Conservation (phyloP, 2,113 vertebrate genomes). For the Calypte anna region DNA sequence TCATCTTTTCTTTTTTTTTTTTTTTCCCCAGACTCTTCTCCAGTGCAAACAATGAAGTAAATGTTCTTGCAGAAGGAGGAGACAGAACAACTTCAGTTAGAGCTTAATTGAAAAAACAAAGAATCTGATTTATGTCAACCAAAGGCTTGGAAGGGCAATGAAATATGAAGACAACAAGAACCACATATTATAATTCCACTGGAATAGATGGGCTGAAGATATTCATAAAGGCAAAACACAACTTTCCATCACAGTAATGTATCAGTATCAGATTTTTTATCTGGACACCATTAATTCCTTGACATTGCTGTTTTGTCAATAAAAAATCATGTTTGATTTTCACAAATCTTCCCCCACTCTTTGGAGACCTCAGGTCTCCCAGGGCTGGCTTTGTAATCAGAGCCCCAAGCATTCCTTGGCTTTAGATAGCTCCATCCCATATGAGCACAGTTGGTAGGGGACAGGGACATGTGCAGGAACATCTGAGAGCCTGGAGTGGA, state of each 20-base stretch:
- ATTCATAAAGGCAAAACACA: neutral
- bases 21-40: neutral
- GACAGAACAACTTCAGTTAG: slow-evolving; percentile 25
- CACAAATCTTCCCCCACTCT: neutral
- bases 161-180: neutral
- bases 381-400: neutral
- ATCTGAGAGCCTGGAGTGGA: neutral
- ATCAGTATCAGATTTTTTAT: neutral
- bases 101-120: slow-evolving; percentile 43
- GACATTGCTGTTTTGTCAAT: neutral
- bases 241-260: neutral
- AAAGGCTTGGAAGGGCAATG: neutral
- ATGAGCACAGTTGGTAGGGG: neutral
- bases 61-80: slow-evolving; percentile 17
- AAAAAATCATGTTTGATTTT: neutral
- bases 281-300: neutral
- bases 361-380: neutral
- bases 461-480: neutral
- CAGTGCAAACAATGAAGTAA: slow-evolving; percentile 4
- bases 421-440: neutral
- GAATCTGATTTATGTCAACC: neutral
- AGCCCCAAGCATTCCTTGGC: slow-evolving; percentile 21
- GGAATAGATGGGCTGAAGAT: neutral
- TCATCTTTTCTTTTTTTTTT: neutral
- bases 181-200: neutral